Percentiles rank a stretch among this genome's conserved stretches.
Conservation (phyloP, 2,888 invertebrate species). For the Eilema depressum region DNA sequence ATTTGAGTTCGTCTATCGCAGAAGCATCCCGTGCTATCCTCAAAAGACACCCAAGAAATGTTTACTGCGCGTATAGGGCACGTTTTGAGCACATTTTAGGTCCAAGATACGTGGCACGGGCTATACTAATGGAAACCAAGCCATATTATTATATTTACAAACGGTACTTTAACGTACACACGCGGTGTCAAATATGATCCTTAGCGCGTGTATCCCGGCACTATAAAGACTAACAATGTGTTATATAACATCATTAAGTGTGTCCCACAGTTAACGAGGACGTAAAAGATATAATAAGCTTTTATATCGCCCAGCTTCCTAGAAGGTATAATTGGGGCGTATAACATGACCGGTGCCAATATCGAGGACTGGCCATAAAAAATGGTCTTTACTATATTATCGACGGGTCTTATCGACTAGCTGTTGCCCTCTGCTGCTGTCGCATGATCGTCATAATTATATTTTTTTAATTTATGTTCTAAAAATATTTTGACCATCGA, state of each 20-base stretch:
- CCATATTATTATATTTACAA: not conserved
- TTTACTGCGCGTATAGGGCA: no score
- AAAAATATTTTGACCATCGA: no score
- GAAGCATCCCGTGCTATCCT: no score
- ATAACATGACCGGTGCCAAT: constrained; percentile 2
- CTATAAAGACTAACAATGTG: constrained; percentile 19
- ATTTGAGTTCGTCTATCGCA: no score
- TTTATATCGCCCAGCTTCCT: constrained; percentile 2
- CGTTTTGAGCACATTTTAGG: no score
- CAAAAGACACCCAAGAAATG: no score
- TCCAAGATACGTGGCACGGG: no score
- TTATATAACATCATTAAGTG: constrained; percentile 17
- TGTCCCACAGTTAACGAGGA: constrained; percentile 9
- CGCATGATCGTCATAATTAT: no score
- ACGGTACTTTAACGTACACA: not conserved
- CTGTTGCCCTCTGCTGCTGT: not conserved
- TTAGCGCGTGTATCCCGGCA: not conserved
- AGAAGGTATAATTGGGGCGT: constrained; percentile 14
- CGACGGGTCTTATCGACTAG: no score
- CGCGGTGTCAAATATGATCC: constrained; percentile 3
- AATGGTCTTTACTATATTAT: not conserved
- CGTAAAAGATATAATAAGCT: constrained; percentile 17
- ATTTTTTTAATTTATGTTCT: no score
- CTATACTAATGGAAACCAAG: not conserved
- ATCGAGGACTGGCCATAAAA: not conserved